A percentile compares a stretch with the other conserved stretches of the same genome.
These are phyloP conservation scores for Vulpes ferrilata DNA, from an alignment of 2,113 vertebrate species.

Conservation along the genomic window DNA sequence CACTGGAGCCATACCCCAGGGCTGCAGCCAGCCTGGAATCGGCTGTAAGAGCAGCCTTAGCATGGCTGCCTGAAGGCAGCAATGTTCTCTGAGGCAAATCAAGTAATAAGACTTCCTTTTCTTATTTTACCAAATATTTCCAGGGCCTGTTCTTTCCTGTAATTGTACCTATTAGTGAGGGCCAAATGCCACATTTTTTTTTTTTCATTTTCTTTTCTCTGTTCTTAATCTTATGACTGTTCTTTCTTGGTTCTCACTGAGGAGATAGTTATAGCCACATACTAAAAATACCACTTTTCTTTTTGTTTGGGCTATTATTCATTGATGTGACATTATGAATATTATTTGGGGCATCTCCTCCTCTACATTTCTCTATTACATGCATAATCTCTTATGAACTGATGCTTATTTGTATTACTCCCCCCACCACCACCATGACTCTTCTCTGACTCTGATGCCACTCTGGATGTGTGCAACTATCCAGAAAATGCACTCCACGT, in stretches of 20 bases:
- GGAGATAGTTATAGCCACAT: not conserved
- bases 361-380: not conserved
- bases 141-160: not conserved
- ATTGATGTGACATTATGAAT: not conserved
- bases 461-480: not conserved
- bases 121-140: not conserved
- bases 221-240: not conserved
- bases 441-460: not conserved
- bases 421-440: not conserved
- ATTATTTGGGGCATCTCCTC: not conserved
- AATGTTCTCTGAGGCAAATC: not conserved
- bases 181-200: not conserved
- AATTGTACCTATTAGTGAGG: not conserved
- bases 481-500: not conserved
- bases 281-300: not conserved
- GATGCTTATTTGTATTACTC: not conserved
- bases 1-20: rapidly evolving
- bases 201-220: not conserved
- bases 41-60: not conserved
- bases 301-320: not conserved
- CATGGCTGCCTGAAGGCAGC: not conserved
- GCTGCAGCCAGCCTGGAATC: not conserved
- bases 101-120: not conserved
- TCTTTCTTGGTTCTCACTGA: not conserved
- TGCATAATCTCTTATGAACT: not conserved